phyloP scores from a whole-genome alignment of 1,140 invertebrate genomes.

The Hermatobates lingyangjiaoensis region DNA sequence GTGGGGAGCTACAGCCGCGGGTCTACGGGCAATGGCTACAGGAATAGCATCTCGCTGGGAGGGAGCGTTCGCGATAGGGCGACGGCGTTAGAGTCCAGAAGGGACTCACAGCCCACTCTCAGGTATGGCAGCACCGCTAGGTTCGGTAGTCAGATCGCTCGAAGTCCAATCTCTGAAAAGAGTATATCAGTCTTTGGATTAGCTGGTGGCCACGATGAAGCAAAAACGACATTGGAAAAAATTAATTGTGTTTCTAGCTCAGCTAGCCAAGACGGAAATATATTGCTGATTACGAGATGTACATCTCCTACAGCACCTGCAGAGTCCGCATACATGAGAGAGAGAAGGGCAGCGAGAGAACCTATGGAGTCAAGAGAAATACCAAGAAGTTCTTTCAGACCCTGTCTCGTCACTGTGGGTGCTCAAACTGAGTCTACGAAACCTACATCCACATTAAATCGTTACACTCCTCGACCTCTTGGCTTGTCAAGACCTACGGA shows the following conservation, averaged over 20 bases:
- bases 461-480: conserved; percentile 7
- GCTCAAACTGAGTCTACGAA: conserved; percentile 13
- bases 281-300: conserved; percentile 45
- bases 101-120: conserved; percentile 7
- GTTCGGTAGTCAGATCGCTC: conserved; percentile 16
- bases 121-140: conserved; percentile 14
- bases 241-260: too few relatives aligned
- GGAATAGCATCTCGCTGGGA: too few relatives aligned
- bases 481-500: conserved; percentile 14
- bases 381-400: conserved; percentile 10
- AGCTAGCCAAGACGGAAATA: conserved; percentile 10
- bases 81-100: not conserved
- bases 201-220: conserved; percentile 6
- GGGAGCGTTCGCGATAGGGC: too few relatives aligned
- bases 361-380: conserved; percentile 2
- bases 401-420: conserved; percentile 3
- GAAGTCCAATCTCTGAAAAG: conserved; percentile 17
- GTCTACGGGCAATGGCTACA: too few relatives aligned
- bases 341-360: conserved; percentile 43
- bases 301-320: conserved; percentile 54
- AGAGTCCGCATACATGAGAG: conserved; percentile 37
- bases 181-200: conserved; percentile 17
- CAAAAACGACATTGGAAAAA: not conserved
- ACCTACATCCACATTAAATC: conserved; percentile 2
- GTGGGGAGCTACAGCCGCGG: too few relatives aligned